Base-by-base conservation (phyloP, 2,113 vertebrate species). In the Toxotes chatareus region DNA sequence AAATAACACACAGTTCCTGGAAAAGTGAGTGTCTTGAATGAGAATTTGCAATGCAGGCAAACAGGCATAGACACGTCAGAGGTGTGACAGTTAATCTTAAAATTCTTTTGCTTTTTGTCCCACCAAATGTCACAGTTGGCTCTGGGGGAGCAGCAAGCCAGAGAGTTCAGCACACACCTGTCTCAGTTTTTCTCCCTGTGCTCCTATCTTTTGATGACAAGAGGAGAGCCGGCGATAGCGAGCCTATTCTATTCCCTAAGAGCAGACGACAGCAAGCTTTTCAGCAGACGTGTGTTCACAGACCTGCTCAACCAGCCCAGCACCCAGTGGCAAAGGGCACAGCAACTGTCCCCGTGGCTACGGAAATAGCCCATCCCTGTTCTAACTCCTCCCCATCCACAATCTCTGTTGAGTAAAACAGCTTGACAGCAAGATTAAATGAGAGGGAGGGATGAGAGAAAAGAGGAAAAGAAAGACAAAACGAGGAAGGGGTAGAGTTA, bases 141-240 rank as follows among this genome's bases (percentile, higher is more conserved):
- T 88, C 83, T 0, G 8, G 72, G 88, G 89, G 78, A 85, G 80
- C 76, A 13, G 79, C 27, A 57, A 88, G 80, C 70, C 47, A 4
- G 36, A 75, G 82, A 88, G 89, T 91, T 92, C 83, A 82, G 80
- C 70, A 9, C 82, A 82, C 88, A 91, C 88, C 91, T 88, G 89
- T 91, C 87, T 82, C 67, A 76, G 80, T 80, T 86, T 89, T 83
- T 66, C 70, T 77, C 67, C 31, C 72, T 0, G 31, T 10, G 34
- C 79, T 66, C 70, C 63, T 57, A 73, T 89, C 89, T 81, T 91
- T 87, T 82, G 68, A 91, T 84, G 85, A 86, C 76, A 78, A 79
- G 59, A 51, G 62, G 55, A 76, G 73, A 83, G 69, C 71, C 46
- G 36, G 17, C 17, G 40, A 88, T 73, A 40, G 76, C 57, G 0